Percentiles rank a stretch among this genome's conserved stretches.
Evolutionary conservation across 2,113 vertebrate genomes (phyloP).

Genomic region (Sturnus vulgaris): DNA sequence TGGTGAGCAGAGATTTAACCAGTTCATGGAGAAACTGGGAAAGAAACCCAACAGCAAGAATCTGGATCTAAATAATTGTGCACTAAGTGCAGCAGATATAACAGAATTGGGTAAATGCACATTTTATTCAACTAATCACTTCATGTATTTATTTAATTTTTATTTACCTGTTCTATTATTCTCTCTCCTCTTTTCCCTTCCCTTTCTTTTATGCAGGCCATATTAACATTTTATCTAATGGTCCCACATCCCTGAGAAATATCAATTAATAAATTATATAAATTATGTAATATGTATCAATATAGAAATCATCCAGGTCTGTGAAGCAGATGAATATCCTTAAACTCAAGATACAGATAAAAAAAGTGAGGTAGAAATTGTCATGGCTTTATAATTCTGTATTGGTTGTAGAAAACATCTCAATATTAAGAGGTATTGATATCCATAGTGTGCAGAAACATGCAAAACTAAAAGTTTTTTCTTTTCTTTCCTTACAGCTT

Average conservation of each 20-base stretch:
- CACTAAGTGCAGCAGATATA: slow-evolving; percentile 74
- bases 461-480: not conserved
- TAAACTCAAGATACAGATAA: not conserved
- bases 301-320: not conserved
- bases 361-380: not conserved
- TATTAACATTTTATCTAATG: not conserved
- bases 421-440: not conserved
- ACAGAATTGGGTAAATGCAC: slow-evolving; percentile 76
- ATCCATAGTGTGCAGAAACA: not conserved
- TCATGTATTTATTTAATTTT: not conserved
- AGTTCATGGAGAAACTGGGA: slow-evolving; percentile 78
- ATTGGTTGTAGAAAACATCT: not conserved
- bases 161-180: not conserved
- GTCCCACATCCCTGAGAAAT: not conserved
- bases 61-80: slow-evolving; percentile 78
- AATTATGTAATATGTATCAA: not conserved
- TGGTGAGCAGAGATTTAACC: slow-evolving; percentile 71
- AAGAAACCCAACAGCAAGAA: slow-evolving; percentile 69
- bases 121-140: not conserved
- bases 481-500: not conserved
- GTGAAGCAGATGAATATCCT: not conserved
- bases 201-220: not conserved
- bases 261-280: not conserved
- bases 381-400: not conserved
- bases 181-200: not conserved